phyloP scores from a whole-genome alignment of 2,888 invertebrate genomes.

The Norana najaformis region DNA sequence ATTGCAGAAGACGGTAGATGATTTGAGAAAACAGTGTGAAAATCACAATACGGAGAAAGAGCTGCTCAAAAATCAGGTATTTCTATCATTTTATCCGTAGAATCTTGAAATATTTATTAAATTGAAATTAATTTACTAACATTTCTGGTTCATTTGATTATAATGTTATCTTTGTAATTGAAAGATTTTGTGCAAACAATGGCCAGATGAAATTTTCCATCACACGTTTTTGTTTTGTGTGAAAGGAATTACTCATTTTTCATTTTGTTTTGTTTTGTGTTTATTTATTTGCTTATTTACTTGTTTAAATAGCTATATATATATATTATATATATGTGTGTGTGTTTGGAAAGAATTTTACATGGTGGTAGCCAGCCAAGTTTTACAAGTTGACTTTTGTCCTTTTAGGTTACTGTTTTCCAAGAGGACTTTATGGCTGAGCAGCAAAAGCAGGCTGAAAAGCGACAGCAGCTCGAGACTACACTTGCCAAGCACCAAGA shows the following conservation, averaged over 20 bases:
- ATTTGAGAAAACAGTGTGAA: background rate
- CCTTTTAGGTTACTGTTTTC: background rate
- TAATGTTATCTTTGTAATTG: background rate
- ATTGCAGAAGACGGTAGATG: background rate
- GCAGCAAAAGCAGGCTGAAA: background rate
- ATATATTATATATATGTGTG: background rate
- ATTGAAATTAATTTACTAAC: background rate
- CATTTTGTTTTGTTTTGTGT: background rate
- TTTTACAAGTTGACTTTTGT: background rate
- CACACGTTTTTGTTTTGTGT: background rate
- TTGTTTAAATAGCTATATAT: background rate
- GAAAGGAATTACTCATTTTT: background rate
- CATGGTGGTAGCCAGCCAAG: background rate
- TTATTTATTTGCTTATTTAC: background rate
- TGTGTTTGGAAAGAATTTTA: background rate
- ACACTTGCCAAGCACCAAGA: background rate
- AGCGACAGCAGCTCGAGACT: background rate
- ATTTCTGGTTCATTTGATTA: background rate
- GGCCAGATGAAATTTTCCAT: background rate
- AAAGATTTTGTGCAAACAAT: background rate
- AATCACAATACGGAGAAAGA: background rate
- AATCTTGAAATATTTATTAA: background rate
- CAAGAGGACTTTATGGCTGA: slow-evolving; percentile 10
- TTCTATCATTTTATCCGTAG: background rate
- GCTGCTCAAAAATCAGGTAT: slow-evolving; percentile 15